Evolutionary conservation across 1,140 invertebrate species (phyloP), one percentile per base, ranked within the genome.

Genomic region (Macrostomum lignano): DNA sequence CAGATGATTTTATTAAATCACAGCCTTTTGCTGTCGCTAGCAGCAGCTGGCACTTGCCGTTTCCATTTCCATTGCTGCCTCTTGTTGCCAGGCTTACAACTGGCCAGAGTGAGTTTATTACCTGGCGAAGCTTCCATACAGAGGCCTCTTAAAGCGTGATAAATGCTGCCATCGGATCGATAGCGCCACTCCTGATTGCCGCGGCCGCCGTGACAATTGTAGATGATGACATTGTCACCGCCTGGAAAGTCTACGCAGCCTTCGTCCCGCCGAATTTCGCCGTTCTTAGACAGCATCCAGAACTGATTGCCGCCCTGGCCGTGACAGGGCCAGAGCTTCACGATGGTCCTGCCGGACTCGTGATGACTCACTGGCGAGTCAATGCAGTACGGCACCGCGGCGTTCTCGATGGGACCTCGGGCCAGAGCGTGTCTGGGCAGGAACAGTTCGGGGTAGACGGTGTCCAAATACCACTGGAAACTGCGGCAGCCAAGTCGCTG

Each of bases 221-320:
- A 22, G 17, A 33, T 21, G 2, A 49, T 52, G 6, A 54, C 44
- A 1, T n/a, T n/a, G 39, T 70, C 67, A n/a, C 84, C 84, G 32
- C 81, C 78, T 62, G 75, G 93, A 17, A 15, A 28, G 61, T 94
- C 86, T 35, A 93, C 61, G 53, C 86, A 96, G 15, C 75, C 74
- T 56, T 96, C 86, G 52, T 94, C 86, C 46, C 86, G 62, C 35
- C 86, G 66, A 39, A 94, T 91, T 61, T 94, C 86, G 20, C 82
- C 81, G 29, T 68, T 67, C 58, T 88, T 88, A 46, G 78, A 86
- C 50, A 84, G 64, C 76, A 91, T 78, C 82, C 82, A 93, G 3
- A 28, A 14, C 9, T 28, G 26, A 28, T 28, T 28, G 26, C 26
- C 26, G 5, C 26, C 26, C 19, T 28, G 26, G 7, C 19, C 19